Evolutionary conservation across 1,140 invertebrate species (phyloP).

Genomic region (Cryptotermes secundus): DNA sequence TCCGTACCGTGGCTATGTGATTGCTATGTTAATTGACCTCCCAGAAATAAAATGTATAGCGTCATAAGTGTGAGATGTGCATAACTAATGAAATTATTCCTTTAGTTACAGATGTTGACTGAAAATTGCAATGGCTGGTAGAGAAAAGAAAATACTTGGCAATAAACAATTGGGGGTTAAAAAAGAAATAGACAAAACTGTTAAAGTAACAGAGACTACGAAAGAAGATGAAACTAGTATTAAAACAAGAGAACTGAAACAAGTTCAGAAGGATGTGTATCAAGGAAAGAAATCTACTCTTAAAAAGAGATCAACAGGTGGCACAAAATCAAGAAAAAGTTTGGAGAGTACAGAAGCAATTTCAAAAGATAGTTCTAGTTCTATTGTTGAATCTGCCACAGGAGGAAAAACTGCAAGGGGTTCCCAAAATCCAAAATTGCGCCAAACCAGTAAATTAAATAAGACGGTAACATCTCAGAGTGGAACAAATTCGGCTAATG

Average conservation of each 20-base stretch:
- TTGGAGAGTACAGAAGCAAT: not conserved
- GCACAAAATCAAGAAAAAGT: constrained; percentile 12
- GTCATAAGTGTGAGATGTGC: not conserved
- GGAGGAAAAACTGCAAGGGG: not conserved
- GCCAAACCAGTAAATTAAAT: not conserved
- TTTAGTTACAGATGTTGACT: constrained; percentile 27
- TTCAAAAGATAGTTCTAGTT: not conserved
- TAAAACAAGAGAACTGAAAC: not conserved
- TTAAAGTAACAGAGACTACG: not conserved
- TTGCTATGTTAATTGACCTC: not conserved
- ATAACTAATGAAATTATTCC: not conserved
- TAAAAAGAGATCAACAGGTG: constrained; percentile 24
- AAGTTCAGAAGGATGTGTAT: constrained; percentile 15
- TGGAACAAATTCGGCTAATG: not conserved
- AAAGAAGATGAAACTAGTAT: constrained; percentile 18
- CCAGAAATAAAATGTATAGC: not conserved
- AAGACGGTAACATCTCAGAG: not conserved
- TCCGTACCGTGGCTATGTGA: not conserved
- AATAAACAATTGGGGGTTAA: constrained; percentile 27
- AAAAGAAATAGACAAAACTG: constrained; percentile 29
- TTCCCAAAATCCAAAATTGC: not conserved
- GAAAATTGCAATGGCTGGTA: constrained; percentile 31
- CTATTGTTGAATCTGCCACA: not conserved
- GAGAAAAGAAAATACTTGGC: constrained; percentile 25
- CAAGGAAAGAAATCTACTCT: not conserved